These are phyloP conservation scores for Aradophagus sp. DNA, from an alignment of 1,140 invertebrate species.

Conservation along the genomic window DNA sequence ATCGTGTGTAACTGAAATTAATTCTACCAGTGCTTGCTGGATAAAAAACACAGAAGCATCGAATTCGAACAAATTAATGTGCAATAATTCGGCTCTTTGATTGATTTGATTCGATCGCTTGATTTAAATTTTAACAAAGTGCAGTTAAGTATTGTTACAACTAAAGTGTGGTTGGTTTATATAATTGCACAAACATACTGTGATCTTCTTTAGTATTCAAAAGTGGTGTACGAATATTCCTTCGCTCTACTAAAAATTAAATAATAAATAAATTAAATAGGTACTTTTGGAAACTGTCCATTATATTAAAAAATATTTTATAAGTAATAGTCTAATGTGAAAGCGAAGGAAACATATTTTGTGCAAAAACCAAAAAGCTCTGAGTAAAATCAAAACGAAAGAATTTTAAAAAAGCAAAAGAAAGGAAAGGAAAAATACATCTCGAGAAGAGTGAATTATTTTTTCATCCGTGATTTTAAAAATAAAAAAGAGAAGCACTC, in stretches of 20 bases:
- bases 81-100: neutral
- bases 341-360: conserved; percentile 29
- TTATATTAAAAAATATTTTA: conserved; percentile 20
- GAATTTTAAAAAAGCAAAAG: too few relatives aligned
- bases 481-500: too few relatives aligned
- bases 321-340: conserved; percentile 22
- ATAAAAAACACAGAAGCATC: conserved; percentile 27
- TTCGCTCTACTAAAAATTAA: neutral
- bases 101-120: neutral
- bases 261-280: conserved; percentile 3
- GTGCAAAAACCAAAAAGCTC: conserved; percentile 1
- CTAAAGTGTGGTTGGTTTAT: conserved; percentile 1
- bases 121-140: neutral
- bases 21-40: conserved; percentile 19
- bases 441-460: too few relatives aligned
- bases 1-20: too few relatives aligned
- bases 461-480: too few relatives aligned
- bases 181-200: conserved; percentile 30
- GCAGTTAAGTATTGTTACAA: neutral
- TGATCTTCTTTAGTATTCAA: conserved; percentile 24
- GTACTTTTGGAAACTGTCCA: conserved; percentile 21
- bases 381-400: conserved; percentile 3
- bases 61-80: conserved; percentile 16
- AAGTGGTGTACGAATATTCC: conserved; percentile 6
- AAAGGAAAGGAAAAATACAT: too few relatives aligned